Conservation (phyloP, 2,888 invertebrate species). For the Cremastobaeus sp. region DNA sequence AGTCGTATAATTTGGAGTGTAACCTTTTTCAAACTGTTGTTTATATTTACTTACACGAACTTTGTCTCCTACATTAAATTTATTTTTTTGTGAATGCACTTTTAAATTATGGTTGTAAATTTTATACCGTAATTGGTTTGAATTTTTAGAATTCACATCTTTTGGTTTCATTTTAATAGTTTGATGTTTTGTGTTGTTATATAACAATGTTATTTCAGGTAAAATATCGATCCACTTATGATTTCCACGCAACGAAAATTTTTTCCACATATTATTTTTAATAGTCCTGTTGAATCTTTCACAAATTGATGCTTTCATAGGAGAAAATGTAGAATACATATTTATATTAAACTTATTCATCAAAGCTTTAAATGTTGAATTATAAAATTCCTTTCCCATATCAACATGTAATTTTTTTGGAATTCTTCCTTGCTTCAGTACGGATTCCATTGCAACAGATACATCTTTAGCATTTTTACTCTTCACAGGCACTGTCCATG, state of each 20-base stretch:
- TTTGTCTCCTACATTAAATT: constrained; percentile 15
- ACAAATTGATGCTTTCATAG: constrained; percentile 33
- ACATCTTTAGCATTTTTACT: constrained; percentile 64
- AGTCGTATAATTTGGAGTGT: constrained; percentile 21
- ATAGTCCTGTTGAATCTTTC: constrained; percentile 21
- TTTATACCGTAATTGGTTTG: neutral
- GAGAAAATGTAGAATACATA: constrained; percentile 26
- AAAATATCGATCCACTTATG: constrained; percentile 9
- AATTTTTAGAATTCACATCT: constrained; percentile 25
- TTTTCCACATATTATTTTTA: constrained; percentile 17
- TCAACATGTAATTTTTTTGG: constrained; percentile 48
- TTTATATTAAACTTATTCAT: constrained; percentile 32
- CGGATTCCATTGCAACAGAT: constrained; percentile 61
- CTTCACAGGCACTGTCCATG: constrained; percentile 63
- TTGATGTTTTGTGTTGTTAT: constrained; percentile 29
- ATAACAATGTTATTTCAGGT: constrained; percentile 4
- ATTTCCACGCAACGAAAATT: constrained; percentile 9
- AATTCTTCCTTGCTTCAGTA: constrained; percentile 32
- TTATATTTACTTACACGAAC: constrained; percentile 25
- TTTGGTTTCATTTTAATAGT: constrained; percentile 32
- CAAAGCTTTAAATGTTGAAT: constrained; percentile 15
- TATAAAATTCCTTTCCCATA: constrained; percentile 35
- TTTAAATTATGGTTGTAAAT: neutral
- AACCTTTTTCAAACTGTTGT: constrained; percentile 26
- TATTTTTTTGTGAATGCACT: neutral